These are phyloP conservation scores for Albula glossodonta DNA, from an alignment of 2,113 vertebrate species.

Conservation along the genomic window DNA sequence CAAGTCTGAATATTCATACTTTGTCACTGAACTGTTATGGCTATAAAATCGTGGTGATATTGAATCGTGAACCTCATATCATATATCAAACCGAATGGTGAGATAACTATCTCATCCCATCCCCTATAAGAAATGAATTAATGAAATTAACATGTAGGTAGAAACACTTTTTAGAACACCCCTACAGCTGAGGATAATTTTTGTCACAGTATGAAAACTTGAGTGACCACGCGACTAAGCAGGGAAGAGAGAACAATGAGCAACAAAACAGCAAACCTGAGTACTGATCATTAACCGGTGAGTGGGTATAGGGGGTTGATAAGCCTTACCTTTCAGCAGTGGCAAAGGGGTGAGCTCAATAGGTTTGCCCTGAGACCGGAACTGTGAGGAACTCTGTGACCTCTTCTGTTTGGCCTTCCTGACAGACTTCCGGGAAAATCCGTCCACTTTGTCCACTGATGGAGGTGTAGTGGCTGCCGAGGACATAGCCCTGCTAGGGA, in stretches of 20 bases:
- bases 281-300: no score
- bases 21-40: no score
- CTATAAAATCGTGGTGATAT: no score
- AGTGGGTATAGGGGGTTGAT: not conserved
- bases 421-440: conserved; percentile 99
- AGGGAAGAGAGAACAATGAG: not conserved
- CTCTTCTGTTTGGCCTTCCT: conserved; percentile 99
- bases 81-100: no score
- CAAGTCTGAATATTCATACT: no score
- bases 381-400: conserved; percentile 98
- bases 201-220: not conserved
- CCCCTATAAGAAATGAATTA: no score
- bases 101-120: no score
- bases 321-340: conserved; percentile 93
- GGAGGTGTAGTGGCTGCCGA: conserved; percentile 97
- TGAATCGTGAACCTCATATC: no score
- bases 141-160: no score
- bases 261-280: no score
- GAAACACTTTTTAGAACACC: not conserved
- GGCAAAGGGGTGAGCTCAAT: conserved; percentile 97
- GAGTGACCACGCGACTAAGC: not conserved
- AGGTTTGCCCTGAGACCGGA: conserved; percentile 98
- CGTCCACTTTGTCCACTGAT: conserved; percentile 99
- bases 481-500: conserved; percentile 95
- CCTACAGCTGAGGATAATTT: not conserved